phyloP scores from a whole-genome alignment of 2,113 vertebrate genomes.

The Capreolus pygargus region DNA sequence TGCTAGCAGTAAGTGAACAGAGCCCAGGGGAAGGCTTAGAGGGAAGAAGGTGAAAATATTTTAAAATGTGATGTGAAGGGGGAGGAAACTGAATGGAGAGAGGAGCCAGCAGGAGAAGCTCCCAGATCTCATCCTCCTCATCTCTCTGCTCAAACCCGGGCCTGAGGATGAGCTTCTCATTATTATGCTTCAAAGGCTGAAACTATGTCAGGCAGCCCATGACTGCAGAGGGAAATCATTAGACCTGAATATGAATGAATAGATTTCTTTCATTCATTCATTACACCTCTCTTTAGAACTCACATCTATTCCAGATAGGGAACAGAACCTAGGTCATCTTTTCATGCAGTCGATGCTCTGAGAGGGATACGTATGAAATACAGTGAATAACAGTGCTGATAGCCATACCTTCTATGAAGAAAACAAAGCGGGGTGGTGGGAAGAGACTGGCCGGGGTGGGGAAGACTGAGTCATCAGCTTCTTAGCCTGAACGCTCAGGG shows the following conservation, averaged over 20 bases:
- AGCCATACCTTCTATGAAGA: background rate
- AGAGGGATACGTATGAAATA: background rate
- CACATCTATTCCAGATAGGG: background rate
- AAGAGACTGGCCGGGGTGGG: background rate
- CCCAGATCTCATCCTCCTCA: background rate
- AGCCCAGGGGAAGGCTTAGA: background rate
- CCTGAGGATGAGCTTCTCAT: background rate
- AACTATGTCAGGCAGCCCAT: background rate
- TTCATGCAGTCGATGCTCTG: background rate
- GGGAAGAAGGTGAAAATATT: background rate
- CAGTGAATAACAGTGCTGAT: background rate
- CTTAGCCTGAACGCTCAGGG: background rate
- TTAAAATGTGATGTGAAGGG: background rate
- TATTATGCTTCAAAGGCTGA: background rate
- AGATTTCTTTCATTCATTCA: background rate
- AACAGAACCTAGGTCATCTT: background rate
- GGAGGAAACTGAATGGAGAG: background rate
- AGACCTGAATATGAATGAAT: background rate
- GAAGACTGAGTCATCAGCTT: background rate
- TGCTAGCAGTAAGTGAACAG: background rate
- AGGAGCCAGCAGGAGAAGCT: background rate
- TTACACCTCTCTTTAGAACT: background rate
- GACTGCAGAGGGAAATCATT: background rate
- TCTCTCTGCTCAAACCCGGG: background rate
- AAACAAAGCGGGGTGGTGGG: background rate